Evolutionary conservation across 2,113 vertebrate genomes (phyloP).

Genomic region (Nestor notabilis): DNA sequence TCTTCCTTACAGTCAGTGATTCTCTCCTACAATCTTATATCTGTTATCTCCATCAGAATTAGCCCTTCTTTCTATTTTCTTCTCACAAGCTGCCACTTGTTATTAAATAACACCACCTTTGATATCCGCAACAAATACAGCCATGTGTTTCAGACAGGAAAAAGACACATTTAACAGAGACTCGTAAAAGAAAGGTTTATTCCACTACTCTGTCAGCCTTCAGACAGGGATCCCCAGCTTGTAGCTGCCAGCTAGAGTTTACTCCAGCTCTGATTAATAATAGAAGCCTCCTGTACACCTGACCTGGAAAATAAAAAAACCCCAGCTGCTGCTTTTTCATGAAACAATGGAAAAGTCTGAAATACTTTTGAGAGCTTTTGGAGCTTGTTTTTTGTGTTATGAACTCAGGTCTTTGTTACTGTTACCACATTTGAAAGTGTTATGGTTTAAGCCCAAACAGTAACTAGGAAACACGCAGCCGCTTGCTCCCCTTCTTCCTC

Average conservation of each 20-base stretch:
- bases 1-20: background rate
- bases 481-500: too few relatives aligned
- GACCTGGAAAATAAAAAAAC: background rate
- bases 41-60: background rate
- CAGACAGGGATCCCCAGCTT: background rate
- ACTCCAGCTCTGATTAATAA: background rate
- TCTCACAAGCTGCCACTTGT: background rate
- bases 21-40: background rate
- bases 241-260: background rate
- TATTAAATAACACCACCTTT: background rate
- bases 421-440: background rate
- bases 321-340: background rate
- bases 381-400: background rate
- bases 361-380: background rate
- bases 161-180: background rate
- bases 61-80: background rate
- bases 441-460: too few relatives aligned
- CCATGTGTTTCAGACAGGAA: background rate
- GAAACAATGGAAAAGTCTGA: background rate
- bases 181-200: background rate
- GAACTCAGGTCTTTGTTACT: background rate
- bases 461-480: too few relatives aligned
- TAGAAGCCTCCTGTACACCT: background rate
- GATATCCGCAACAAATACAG: background rate
- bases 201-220: background rate